phyloP scores from a whole-genome alignment of 2,797 vertebrate species.

The Caiman crocodilus region DNA sequence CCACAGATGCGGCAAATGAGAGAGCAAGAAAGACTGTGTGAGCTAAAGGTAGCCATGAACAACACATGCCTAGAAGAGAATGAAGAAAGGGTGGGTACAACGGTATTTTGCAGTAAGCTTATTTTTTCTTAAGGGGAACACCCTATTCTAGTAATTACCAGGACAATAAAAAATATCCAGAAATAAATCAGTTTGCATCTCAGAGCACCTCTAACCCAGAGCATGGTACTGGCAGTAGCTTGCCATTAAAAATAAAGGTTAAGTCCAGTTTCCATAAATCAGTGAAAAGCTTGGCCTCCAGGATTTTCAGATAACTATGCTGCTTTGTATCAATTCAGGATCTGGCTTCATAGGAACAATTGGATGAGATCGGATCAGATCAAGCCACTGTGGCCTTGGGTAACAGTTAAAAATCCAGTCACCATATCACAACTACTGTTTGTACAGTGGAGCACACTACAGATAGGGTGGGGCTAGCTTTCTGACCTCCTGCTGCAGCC shows the following conservation, averaged over 20 bases:
- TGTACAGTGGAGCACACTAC: not conserved
- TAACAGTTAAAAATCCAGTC: not conserved
- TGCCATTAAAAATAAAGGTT: not conserved
- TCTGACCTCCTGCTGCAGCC: rapidly evolving
- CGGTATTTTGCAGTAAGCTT: not conserved
- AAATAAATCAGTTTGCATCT: not conserved
- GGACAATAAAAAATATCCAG: not conserved
- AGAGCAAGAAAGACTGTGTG: not conserved
- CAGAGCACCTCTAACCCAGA: not conserved
- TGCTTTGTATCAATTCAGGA: no score
- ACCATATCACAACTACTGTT: not conserved
- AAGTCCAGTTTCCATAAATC: no score
- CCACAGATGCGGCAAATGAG: not conserved
- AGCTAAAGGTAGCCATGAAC: not conserved
- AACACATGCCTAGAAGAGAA: not conserved
- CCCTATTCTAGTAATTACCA: not conserved
- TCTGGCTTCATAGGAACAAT: no score
- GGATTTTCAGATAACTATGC: no score
- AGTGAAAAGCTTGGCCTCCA: no score
- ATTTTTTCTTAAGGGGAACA: not conserved
- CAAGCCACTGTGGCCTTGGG: not conserved
- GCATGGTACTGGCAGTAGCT: not conserved
- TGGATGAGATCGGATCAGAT: not conserved
- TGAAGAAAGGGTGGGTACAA: not conserved
- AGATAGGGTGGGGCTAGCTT: not conserved